Conservation (phyloP, 1,140 invertebrate species). For the Bombus confusus region DNA sequence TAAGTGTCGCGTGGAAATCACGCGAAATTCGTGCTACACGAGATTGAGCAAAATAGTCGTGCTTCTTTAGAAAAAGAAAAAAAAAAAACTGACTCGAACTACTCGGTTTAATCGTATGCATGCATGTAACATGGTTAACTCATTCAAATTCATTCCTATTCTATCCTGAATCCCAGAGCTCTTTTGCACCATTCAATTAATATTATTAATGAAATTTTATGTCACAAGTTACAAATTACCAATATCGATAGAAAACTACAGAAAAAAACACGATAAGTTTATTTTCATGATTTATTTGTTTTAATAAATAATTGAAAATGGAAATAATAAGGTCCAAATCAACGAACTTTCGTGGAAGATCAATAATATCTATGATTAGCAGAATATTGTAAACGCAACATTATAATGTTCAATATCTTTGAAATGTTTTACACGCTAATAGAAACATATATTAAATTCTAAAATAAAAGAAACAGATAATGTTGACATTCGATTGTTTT, state of each 20-base stretch:
- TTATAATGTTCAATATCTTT: too few species aligned
- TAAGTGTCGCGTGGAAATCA: background rate
- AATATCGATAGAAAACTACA: background rate
- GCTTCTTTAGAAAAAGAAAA: background rate
- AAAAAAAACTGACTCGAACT: background rate
- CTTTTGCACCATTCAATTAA: background rate
- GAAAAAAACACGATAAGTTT: too few species aligned
- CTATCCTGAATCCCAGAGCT: background rate
- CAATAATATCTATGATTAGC: too few species aligned
- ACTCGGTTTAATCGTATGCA: background rate
- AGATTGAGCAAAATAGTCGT: background rate
- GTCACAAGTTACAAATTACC: background rate
- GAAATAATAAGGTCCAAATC: too few species aligned
- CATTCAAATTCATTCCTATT: background rate
- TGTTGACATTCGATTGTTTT: too few species aligned
- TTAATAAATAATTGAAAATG: too few species aligned
- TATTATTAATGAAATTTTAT: background rate
- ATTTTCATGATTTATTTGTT: too few species aligned
- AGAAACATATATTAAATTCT: too few species aligned
- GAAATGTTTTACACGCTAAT: too few species aligned
- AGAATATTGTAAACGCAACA: too few species aligned
- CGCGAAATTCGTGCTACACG: constrained; percentile 20
- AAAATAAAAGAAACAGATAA: too few species aligned
- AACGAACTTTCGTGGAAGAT: too few species aligned
- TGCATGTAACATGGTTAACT: background rate